These are phyloP conservation scores for Choloepus didactylus DNA, from an alignment of 2,797 vertebrate species.

Conservation along the genomic window DNA sequence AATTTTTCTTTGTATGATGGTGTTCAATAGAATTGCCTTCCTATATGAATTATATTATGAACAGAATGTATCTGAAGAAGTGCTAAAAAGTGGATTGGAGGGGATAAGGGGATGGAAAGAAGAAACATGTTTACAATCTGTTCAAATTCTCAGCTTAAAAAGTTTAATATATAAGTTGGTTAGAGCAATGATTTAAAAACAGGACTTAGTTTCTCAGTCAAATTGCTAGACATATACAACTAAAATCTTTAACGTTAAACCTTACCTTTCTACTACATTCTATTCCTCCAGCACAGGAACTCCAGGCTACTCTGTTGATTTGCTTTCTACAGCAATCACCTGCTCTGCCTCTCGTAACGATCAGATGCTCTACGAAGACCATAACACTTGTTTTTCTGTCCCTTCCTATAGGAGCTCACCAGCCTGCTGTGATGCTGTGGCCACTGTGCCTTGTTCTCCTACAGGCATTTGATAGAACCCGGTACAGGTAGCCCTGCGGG, in stretches of 20 bases:
- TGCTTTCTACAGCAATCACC: not conserved
- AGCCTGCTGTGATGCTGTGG: not conserved
- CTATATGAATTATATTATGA: conserved; percentile 51
- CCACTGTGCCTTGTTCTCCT: not conserved
- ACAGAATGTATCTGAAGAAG: conserved; percentile 73
- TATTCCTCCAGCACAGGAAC: not conserved
- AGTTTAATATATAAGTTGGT: not conserved
- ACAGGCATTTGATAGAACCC: not conserved
- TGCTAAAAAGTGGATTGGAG: conserved; percentile 62
- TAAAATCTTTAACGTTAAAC: not conserved
- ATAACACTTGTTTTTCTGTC: not conserved
- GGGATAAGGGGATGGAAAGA: conserved; percentile 34
- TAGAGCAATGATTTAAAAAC: conserved; percentile 57
- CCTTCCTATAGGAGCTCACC: not conserved
- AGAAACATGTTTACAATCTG: conserved; percentile 76
- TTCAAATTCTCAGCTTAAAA: conserved; percentile 69
- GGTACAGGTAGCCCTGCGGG: not conserved
- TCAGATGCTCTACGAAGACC: not conserved
- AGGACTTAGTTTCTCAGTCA: not conserved
- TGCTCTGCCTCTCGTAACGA: not conserved
- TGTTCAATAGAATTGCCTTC: conserved; percentile 3
- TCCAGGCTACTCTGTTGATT: not conserved
- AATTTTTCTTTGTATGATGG: not conserved
- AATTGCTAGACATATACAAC: not conserved
- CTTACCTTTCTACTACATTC: conserved; percentile 17